Evolutionary conservation across 2,113 vertebrate genomes (phyloP), one percentile per base, ranked within the genome.

Genomic region (Psettodes erumei): DNA sequence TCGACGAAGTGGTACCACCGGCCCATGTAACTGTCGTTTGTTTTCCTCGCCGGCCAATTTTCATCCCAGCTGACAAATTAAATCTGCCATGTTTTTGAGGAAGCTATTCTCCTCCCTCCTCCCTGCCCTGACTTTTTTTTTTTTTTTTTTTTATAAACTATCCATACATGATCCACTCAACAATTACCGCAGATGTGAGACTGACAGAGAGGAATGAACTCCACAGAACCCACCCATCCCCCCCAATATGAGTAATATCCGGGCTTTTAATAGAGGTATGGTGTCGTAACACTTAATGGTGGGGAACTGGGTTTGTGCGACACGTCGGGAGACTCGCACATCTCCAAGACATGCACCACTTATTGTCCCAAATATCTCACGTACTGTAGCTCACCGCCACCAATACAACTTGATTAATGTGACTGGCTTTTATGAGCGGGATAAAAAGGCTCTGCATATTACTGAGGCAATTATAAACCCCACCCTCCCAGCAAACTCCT

Each of bases 51-150:
- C 18, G 42, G 83, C 55, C 82, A 84, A 81, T 85, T 87, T 91
- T 79, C 71, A 75, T 63, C 83, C 71, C 11, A 33, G 77, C 78
- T 81, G 84, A 89, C 84, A 87, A 88, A 91, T 91, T 89, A 84
- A 88, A 89, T 79, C 82, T 78, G 80, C 77, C 77, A 70, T 81
- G 77, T 89, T 87, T 84, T 64, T 63, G 33, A 69, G 80, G 55
- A 81, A 83, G 73, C 74, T 50, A 70, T 77, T 84, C 68, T 76
- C 77, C 18, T 5, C 59, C 30, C 75, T 18, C 58, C 3, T 25
- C 32, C 55, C n/a, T n/a, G n/a, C n/a, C n/a, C n/a, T n/a, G n/a
- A 11, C 5, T 25, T 40, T 42, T n/a, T 40, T 33, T 21, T 33
- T 33, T n/a, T 48, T 67, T 61, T 71, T n/a, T n/a, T n/a, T n/a